Base-by-base conservation (phyloP, 1,140 invertebrate species). In the Oscheius sp. region DNA sequence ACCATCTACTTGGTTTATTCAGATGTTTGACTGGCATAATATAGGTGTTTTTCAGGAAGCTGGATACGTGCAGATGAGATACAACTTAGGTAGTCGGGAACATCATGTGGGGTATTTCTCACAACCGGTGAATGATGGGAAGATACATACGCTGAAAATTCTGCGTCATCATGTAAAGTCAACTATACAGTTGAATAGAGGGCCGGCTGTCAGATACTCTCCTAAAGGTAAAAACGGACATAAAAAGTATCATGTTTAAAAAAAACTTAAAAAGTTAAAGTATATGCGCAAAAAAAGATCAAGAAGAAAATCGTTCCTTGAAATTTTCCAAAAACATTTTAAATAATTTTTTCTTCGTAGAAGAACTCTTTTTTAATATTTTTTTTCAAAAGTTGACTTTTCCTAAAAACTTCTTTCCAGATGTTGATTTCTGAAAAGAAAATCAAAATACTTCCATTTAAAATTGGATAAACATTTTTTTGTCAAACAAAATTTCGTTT, bases 1-100 rank as follows among this genome's bases (percentile, higher is more conserved):
- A 80, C 80, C 20, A 55, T 81, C 3, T 82, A 75, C 64, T 32
- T 80, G 20, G 79, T 78, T 34, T 15, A 20, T 20, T 32, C 7
- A 4, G 7, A 29, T 4, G 15, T 13, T 55, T 13, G 28, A 7
- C 15, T 7, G 23, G 28, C 7, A 55, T 23, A 23, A 13, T 7
- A 55, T 20, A 13, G 28, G n/a, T n/a, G n/a, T n/a, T 69, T 46
- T 77, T 59, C 34, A 82, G 63, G 74, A 67, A 36, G 75, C 69
- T 15, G 79, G 79, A 2, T 79, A 82, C 45, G 26, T 80, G n/a
- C 78, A 80, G 66, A 79, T 81, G 32, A 78, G 76, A 20, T 80
- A 74, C 59, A 80, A 82, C 36, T 52, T 80, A 32, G 79, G 79
- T 28, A 80, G 58, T 49, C 38, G 69, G 32, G 75, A 77, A 31